Evolutionary conservation across 2,888 invertebrate species (phyloP), one percentile per base, ranked within the genome.

Genomic region (Dicyrtoma fusca): DNA sequence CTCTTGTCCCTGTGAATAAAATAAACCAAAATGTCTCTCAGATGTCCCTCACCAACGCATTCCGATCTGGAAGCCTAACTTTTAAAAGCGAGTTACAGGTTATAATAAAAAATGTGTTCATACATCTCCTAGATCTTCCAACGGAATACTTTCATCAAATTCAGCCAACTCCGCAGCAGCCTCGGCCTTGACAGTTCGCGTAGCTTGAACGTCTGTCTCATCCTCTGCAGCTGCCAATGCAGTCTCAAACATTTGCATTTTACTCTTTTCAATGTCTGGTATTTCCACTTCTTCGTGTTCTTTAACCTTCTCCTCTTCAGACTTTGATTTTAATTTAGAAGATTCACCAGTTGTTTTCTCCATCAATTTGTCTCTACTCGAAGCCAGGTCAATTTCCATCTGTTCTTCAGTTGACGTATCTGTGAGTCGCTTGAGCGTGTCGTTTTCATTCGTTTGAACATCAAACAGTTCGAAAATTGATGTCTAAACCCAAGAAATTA

Each of bases 211-310:
- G 85, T 97, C 97, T 73, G 92, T 91, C 83, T 95, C 97, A 85
- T 97, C 97, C 85, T 97, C 97, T 64, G 92, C 95, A 68, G 93
- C 91, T 25, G 94, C 93, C 75, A 97, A 86, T 59, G 95, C 96
- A 79, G 85, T 88, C 85, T 94, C 94, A 44, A 82, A 80, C 51
- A 78, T 65, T 25, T 76, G 74, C 21, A 72, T 78, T 55, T 75
- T 66, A 57, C 19, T 59, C 23, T 66, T 49, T n/a, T 75, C 72
- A 10, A 64, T 19, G 1, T 57, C 62, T 51, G 14, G 34, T n/a
- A 34, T 49, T 14, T n/a, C n/a, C n/a, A 55, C 44, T 17, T 47
- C 23, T 14, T 61, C 34, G 34, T 34, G 34, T 5, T 8, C 72
- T n/a, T 26, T 25, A 6, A 42, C 34, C 19, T 44, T 63, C 25